Evolutionary conservation across 2,888 invertebrate genomes (phyloP).

Genomic region (Acronicta psi): DNA sequence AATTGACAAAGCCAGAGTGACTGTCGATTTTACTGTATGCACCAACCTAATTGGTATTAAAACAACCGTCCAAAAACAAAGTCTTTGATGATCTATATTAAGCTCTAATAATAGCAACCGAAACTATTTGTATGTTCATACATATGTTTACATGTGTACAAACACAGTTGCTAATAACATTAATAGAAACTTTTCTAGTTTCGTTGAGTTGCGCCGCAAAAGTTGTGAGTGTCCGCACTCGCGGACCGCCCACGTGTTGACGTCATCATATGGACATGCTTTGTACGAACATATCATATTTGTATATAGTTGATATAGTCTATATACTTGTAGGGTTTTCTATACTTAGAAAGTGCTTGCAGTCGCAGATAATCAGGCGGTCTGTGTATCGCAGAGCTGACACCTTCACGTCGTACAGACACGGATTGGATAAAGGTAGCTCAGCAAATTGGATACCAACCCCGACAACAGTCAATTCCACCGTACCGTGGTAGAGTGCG

Average conservation of each 20-base stretch:
- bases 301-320: too few relatives aligned
- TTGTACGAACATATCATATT: not conserved
- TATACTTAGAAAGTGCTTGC: too few relatives aligned
- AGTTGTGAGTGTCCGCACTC: constrained; percentile 16
- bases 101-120: too few relatives aligned
- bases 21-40: too few relatives aligned
- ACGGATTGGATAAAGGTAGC: not conserved
- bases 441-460: constrained; percentile 10
- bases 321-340: too few relatives aligned
- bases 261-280: not conserved
- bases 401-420: not conserved
- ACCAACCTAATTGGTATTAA: too few relatives aligned
- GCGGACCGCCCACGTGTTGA: not conserved
- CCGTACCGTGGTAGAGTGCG: not conserved
- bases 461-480: not conserved
- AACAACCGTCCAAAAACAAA: too few relatives aligned
- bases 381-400: not conserved
- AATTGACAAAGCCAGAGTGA: too few relatives aligned
- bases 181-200: constrained; percentile 33
- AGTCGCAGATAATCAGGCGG: not conserved
- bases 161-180: not conserved
- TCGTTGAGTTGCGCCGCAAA: constrained; percentile 5
- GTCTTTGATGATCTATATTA: too few relatives aligned
- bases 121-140: too few relatives aligned
- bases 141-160: not conserved